Conservation (phyloP, 2,797 vertebrate genomes). For the Enoplosus armatus region DNA sequence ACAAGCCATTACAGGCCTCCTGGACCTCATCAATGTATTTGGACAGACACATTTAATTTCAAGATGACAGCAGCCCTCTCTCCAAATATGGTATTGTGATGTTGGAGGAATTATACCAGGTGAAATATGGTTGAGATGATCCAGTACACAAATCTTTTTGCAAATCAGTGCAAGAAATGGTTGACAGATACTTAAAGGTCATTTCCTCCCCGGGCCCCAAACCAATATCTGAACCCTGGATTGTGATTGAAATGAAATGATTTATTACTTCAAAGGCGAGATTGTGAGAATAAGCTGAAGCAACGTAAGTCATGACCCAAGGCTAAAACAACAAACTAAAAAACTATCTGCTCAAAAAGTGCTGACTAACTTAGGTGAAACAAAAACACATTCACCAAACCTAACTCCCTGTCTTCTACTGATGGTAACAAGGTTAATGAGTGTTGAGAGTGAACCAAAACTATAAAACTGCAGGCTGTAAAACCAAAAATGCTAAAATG, state of each 20-base stretch:
- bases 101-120: not conserved
- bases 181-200: not conserved
- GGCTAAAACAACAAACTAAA: no score
- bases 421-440: not conserved
- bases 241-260: no score
- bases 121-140: not conserved
- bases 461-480: not conserved
- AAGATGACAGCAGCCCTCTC: not conserved
- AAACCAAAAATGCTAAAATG: not conserved
- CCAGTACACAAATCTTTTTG: not conserved
- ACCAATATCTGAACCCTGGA: no score
- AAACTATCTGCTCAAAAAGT: no score
- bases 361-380: not conserved
- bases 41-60: not conserved
- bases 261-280: no score
- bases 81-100: not conserved
- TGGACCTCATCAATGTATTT: not conserved
- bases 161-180: not conserved
- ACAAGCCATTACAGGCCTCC: not conserved
- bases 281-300: not conserved
- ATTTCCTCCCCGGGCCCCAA: no score
- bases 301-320: not conserved
- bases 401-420: not conserved
- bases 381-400: not conserved
- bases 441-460: not conserved